These are phyloP conservation scores for Blastobasis adustella DNA, from an alignment of 2,888 invertebrate species.

Conservation along the genomic window DNA sequence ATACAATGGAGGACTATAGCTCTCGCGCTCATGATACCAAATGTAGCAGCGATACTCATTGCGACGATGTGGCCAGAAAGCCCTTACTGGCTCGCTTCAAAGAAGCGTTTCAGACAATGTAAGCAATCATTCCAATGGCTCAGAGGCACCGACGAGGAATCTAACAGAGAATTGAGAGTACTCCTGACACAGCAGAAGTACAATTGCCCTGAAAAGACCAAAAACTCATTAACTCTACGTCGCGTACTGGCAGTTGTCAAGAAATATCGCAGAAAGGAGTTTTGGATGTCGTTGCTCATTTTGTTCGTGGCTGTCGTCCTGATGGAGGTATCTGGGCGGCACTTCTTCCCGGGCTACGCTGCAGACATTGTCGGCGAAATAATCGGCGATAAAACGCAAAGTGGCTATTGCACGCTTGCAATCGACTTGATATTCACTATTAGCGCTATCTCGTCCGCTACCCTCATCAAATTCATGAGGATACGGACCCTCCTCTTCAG, in stretches of 20 bases:
- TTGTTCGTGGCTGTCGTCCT: slow-evolving; percentile 19
- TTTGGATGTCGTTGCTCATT: slow-evolving; percentile 23
- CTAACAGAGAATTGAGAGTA: slow-evolving; percentile 24
- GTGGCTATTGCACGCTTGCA: slow-evolving; percentile 25
- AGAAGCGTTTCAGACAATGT: slow-evolving; percentile 54
- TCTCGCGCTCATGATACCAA: slow-evolving; percentile 21
- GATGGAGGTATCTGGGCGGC: slow-evolving; percentile 27
- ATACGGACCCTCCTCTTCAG: slow-evolving; percentile 26
- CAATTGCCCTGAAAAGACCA: not conserved
- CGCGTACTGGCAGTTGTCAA: slow-evolving; percentile 7
- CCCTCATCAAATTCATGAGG: slow-evolving; percentile 19
- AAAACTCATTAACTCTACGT: not conserved
- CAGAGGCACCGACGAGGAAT: slow-evolving; percentile 42
- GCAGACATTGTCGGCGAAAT: slow-evolving; percentile 27
- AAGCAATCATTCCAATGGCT: slow-evolving; percentile 65
- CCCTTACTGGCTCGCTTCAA: slow-evolving; percentile 72
- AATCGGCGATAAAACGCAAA: slow-evolving; percentile 13
- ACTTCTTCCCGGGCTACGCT: slow-evolving; percentile 31
- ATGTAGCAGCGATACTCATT: slow-evolving; percentile 21
- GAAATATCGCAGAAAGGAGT: slow-evolving; percentile 19
- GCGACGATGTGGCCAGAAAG: slow-evolving; percentile 73
- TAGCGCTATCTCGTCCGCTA: slow-evolving; percentile 16
- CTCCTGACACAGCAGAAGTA: slow-evolving; percentile 25
- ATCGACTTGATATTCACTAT: slow-evolving; percentile 26
- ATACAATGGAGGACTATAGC: slow-evolving; percentile 32